These are phyloP conservation scores for Oedothorax gibbosus DNA, from an alignment of 1,140 invertebrate genomes.

Conservation along the genomic window DNA sequence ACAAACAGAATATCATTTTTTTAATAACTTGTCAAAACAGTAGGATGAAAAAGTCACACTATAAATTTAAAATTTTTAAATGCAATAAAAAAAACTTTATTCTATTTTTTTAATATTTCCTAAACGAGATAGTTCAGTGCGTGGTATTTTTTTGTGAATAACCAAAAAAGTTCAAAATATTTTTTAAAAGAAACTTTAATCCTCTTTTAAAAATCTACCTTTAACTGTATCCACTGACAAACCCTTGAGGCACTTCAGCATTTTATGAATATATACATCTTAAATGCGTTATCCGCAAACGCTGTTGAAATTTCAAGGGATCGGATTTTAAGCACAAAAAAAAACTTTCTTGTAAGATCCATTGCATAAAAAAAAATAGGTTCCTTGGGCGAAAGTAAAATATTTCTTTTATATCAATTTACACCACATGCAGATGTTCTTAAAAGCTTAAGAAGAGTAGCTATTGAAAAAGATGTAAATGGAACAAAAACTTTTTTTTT, in stretches of 20 bases:
- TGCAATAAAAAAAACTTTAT: too few relatives aligned
- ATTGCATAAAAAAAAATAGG: background rate
- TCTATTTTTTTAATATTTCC: too few relatives aligned
- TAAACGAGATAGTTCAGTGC: too few relatives aligned
- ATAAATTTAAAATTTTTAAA: too few relatives aligned
- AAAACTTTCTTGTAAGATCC: slow-evolving; percentile 22
- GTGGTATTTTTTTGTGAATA: too few relatives aligned
- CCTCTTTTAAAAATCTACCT: too few relatives aligned
- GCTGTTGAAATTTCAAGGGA: background rate
- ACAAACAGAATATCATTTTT: too few relatives aligned
- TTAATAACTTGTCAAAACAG: too few relatives aligned
- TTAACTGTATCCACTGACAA: background rate
- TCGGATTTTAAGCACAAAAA: background rate
- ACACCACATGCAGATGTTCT: slow-evolving; percentile 29
- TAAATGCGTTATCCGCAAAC: slow-evolving; percentile 7
- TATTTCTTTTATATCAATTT: slow-evolving; percentile 44
- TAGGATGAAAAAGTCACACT: too few relatives aligned
- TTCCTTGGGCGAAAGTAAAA: slow-evolving; percentile 19
- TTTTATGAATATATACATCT: background rate
- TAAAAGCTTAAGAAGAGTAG: slow-evolving; percentile 12
- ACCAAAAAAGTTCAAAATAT: too few relatives aligned
- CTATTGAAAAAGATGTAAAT: slow-evolving; percentile 1
- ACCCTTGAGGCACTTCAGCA: background rate
- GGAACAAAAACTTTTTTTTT: slow-evolving; percentile 1
- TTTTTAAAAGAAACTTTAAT: too few relatives aligned